A percentile compares a stretch with the other conserved stretches of the same genome.
Evolutionary conservation across 1,140 invertebrate genomes (phyloP).

Genomic region (Lepidurus apus): DNA sequence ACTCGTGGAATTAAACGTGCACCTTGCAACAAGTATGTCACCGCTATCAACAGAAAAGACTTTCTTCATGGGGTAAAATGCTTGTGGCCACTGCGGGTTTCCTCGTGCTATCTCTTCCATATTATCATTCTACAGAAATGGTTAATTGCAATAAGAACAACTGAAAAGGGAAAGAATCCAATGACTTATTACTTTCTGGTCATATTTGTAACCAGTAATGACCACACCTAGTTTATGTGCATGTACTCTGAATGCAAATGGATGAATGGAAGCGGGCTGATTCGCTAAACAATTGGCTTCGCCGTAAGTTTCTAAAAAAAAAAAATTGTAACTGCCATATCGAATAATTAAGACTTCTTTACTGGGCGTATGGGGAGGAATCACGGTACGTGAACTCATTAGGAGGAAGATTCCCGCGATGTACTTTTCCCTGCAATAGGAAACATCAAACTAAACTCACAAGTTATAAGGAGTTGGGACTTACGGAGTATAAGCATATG

Average conservation of each 20-base stretch:
- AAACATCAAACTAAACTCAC: slow-evolving; percentile 27
- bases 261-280: slow-evolving; percentile 43
- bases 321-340: slow-evolving; percentile 6
- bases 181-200: slow-evolving; percentile 24
- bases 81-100: slow-evolving; percentile 50
- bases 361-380: slow-evolving; percentile 44
- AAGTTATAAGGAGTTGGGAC: background rate
- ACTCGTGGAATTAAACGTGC: slow-evolving; percentile 45
- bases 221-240: slow-evolving; percentile 52
- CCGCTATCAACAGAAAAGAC: slow-evolving; percentile 39
- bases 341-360: slow-evolving; percentile 35
- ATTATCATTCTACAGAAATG: slow-evolving; percentile 33
- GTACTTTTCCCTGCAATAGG: slow-evolving; percentile 43
- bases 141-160: background rate
- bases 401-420: slow-evolving; percentile 47
- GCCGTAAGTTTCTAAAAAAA: slow-evolving; percentile 42
- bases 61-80: slow-evolving; percentile 46
- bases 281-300: slow-evolving; percentile 44
- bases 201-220: slow-evolving; percentile 48
- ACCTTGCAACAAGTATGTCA: slow-evolving; percentile 45
- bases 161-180: background rate
- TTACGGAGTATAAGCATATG: background rate
- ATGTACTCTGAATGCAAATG: slow-evolving; percentile 57
- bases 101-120: slow-evolving; percentile 43
- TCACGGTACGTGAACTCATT: slow-evolving; percentile 37